Base-by-base conservation (phyloP, 2,797 vertebrate genomes). In the Coregonus ussuriensis region DNA sequence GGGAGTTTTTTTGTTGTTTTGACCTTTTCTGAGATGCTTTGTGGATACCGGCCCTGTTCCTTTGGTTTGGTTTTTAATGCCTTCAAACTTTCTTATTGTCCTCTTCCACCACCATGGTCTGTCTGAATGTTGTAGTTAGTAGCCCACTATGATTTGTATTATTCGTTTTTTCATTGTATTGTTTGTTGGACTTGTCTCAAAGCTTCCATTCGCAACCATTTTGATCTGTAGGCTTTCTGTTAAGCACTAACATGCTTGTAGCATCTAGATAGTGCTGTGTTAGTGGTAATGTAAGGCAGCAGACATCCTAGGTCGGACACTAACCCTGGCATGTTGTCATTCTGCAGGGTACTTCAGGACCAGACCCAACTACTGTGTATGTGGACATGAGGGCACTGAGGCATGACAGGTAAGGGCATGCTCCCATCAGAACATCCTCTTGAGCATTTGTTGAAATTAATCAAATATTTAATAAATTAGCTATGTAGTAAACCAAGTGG, bases 341-440 rank as follows among this genome's bases (percentile, higher is more conserved):
- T 41, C 96, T 93, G 76, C 95, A 99, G 98, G 98, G 98, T 74
- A 99, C 98, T 2, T 98, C 98, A 13, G 98, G 98, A 93, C 98
- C 98, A 0, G 98, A 99, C 86, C 98, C 97, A 15, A 99, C 97
- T 4, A 99, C 98, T 4, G 98, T 99, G 84, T 99, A 96, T 21
- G 98, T 99, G 89, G 98, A 99, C 93, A 99, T 99, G 98, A 95
- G 98, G 84, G 98, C 98, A 35, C 95, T 99, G 84, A 95, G 98
- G 79, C 98, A 99, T 0, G 98, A 99, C 95, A 97, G 98, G 98
- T 99, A 68, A 3, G 81, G 9, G 41, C 7, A 11, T 47, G 41
- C 41, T 47, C 41, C 9, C 11, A 47, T 47, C 41, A 47, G 41
- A 47, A 47, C 9, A 47, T 47, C 41, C 41, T 47, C 41, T 47